Base-by-base conservation (phyloP, 2,888 invertebrate species). In the Incurvaria masculella region DNA sequence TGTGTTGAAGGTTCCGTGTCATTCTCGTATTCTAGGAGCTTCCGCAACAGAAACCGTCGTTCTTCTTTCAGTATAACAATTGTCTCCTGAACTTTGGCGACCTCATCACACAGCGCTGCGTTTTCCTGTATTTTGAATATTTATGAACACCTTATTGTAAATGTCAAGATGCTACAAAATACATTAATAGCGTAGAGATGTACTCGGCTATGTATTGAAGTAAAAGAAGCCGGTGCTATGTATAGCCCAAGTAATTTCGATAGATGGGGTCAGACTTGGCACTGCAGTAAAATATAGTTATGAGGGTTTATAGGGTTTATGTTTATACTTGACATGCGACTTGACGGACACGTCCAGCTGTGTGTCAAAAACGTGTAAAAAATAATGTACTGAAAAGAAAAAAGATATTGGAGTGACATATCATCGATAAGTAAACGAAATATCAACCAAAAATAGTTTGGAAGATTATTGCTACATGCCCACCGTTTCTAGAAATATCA, bases 81-180 rank as follows among this genome's bases (percentile, higher is more conserved):
- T 64, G 89, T 89, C 59, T 91, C 88, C 69, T 95, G 94, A 53
- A 89, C 84, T 66, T 87, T 84, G 1, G 90, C 86, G 16, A 94
- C 88, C 79, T 94, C 92, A 75, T 95, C 95, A 67, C 94, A 93
- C 2, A 94, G 66, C 4, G 90, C 89, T 46, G 90, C 87, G 74
- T 91, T 91, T 76, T 91, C 91, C 91, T 91, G 58, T 2, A n/a
- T n/a, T n/a, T n/a, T n/a, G n/a, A n/a, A n/a, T n/a, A n/a, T n/a
- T n/a, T n/a, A n/a, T n/a, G n/a, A n/a, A n/a, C n/a, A n/a, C n/a
- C n/a, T n/a, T n/a, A n/a, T n/a, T n/a, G n/a, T n/a, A n/a, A n/a
- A n/a, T n/a, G n/a, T n/a, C n/a, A n/a, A n/a, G n/a, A n/a, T n/a
- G n/a, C n/a, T n/a, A n/a, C n/a, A n/a, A n/a, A n/a, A n/a, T n/a